Conservation (phyloP, 2,797 vertebrate genomes). For the Microctenopoma stevenorrisi region DNA sequence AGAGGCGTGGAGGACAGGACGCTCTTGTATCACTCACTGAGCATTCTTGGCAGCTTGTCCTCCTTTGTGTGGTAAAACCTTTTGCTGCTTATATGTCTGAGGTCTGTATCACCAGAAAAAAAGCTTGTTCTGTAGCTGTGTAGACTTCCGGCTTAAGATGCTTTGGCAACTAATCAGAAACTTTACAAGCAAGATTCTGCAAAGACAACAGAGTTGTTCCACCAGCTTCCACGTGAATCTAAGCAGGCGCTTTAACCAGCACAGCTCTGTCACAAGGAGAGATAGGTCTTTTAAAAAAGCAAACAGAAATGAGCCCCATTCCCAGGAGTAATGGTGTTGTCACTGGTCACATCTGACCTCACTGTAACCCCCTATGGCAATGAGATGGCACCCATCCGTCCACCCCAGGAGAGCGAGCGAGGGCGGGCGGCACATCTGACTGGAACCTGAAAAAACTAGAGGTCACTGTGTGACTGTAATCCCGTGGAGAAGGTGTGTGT, state of each 20-base stretch:
- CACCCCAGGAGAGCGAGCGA: slow-evolving; percentile 17
- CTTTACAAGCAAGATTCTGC: slow-evolving; percentile 4
- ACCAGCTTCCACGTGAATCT: slow-evolving; percentile 34
- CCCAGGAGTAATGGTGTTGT: slow-evolving; percentile 76
- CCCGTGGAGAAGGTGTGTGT: slow-evolving; percentile 10
- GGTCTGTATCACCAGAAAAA: slow-evolving; percentile 28
- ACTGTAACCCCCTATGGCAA: slow-evolving; percentile 52
- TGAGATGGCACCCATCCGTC: slow-evolving; percentile 51
- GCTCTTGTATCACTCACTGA: slow-evolving; percentile 51
- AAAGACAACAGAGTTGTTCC: slow-evolving; percentile 28
- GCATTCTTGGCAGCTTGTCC: slow-evolving; percentile 59
- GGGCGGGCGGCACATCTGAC: slow-evolving; percentile 20
- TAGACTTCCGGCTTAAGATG: slow-evolving; percentile 29
- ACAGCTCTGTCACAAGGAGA: slow-evolving; percentile 46
- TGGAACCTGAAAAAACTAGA: slow-evolving; percentile 67
- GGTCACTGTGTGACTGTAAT: slow-evolving; percentile 67
- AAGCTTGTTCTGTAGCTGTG: slow-evolving; percentile 25
- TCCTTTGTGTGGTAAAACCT: slow-evolving; percentile 47
- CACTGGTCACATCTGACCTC: slow-evolving; percentile 70
- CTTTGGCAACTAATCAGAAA: slow-evolving; percentile 10
- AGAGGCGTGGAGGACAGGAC: slow-evolving; percentile 50
- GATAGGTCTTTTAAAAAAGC: slow-evolving; percentile 54
- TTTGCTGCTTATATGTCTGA: slow-evolving; percentile 29
- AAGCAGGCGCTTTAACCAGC: slow-evolving; percentile 26
- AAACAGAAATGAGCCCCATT: slow-evolving; percentile 64